Conservation (phyloP, 2,797 vertebrate genomes). For the Onychomys leucogaster region DNA sequence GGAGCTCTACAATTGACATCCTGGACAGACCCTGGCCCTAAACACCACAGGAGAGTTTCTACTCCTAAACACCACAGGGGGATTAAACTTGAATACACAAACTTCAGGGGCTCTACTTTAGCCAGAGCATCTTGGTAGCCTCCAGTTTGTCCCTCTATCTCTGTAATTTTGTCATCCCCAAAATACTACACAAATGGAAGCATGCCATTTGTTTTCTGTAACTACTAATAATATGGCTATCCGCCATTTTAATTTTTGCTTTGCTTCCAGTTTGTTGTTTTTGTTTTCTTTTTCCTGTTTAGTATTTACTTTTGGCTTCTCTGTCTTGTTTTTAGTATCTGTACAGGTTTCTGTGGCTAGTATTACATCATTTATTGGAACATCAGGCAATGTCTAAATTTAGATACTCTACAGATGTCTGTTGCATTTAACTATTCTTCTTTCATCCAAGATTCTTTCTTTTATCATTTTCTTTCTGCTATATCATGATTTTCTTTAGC, state of each 20-base stretch:
- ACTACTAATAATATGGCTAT: background rate
- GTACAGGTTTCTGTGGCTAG: background rate
- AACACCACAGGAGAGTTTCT: background rate
- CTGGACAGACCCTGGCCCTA: background rate
- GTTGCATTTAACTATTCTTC: background rate
- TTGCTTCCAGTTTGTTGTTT: background rate
- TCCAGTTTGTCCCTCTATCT: background rate
- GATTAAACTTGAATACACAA: background rate
- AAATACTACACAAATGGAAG: background rate
- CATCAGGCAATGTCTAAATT: background rate
- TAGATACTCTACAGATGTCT: background rate
- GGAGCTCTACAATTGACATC: background rate
- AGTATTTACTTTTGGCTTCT: slow-evolving; percentile 19
- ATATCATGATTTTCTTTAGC: background rate
- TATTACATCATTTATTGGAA: background rate
- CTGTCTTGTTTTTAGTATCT: background rate
- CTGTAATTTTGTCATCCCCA: background rate
- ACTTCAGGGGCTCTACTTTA: background rate
- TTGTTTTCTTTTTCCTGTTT: slow-evolving; percentile 7
- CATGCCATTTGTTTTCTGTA: background rate
- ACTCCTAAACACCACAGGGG: background rate
- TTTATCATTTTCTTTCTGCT: background rate
- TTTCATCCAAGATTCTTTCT: background rate
- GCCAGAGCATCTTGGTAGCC: background rate
- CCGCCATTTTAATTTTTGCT: slow-evolving; percentile 9